phyloP scores from a whole-genome alignment of 1,140 invertebrate species.

The Sitophilus oryzae region DNA sequence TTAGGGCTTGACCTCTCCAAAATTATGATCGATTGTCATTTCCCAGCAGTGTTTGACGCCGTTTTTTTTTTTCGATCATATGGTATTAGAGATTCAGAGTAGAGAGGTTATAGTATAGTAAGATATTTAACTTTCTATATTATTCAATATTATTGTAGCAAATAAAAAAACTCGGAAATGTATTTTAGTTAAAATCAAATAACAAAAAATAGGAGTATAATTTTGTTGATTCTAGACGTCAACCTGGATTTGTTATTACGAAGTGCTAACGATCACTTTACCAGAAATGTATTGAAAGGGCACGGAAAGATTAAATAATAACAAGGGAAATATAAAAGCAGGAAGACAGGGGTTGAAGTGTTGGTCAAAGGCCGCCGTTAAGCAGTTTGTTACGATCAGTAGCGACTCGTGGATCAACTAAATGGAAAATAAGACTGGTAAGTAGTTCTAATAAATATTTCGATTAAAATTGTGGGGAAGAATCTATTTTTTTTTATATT shows the following conservation, averaged over 20 bases:
- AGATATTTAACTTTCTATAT: neutral
- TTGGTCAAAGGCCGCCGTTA: neutral
- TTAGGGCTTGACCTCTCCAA: too few species aligned
- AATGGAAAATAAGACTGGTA: too few species aligned
- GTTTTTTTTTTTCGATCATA: too few species aligned
- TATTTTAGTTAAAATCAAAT: neutral
- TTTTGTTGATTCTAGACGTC: neutral
- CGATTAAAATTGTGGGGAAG: too few species aligned
- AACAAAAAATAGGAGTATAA: neutral
- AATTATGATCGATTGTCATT: too few species aligned
- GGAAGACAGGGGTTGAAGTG: constrained; percentile 3
- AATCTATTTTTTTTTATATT: too few species aligned
- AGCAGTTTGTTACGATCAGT: neutral
- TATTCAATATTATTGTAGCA: neutral
- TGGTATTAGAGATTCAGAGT: too few species aligned
- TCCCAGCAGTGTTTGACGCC: too few species aligned
- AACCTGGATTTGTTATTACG: neutral
- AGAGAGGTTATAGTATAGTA: too few species aligned
- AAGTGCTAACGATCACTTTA: constrained; percentile 7
- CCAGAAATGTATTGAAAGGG: neutral
- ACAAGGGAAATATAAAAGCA: neutral
- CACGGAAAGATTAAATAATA: neutral
- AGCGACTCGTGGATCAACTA: neutral
- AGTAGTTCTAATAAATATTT: too few species aligned
- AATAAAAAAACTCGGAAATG: neutral